Conservation (phyloP, 2,797 vertebrate genomes). For the Lindbergichthys nudifrons region DNA sequence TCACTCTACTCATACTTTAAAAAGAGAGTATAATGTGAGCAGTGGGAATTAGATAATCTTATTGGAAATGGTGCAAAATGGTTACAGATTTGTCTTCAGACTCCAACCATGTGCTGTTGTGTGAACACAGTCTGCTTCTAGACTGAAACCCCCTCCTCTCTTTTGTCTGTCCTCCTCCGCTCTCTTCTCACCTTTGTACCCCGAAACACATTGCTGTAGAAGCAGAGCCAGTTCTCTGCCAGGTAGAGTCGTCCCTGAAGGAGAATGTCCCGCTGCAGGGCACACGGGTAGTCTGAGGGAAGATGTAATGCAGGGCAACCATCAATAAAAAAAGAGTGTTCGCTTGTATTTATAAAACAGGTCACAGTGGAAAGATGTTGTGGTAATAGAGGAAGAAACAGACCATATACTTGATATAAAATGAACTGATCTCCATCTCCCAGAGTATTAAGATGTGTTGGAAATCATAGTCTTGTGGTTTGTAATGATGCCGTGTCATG, state of each 20-base stretch:
- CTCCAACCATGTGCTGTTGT: neutral
- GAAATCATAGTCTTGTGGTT: neutral
- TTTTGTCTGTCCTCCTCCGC: neutral
- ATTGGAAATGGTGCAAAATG: too few species aligned
- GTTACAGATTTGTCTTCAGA: too few species aligned
- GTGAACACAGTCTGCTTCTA: neutral
- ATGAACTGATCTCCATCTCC: too few species aligned
- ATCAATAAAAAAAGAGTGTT: neutral
- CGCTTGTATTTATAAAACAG: neutral
- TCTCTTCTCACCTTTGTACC: conserved; percentile 88
- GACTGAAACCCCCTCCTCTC: neutral
- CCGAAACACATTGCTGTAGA: conserved; percentile 96
- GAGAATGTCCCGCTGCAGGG: conserved; percentile 95
- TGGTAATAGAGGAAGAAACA: neutral
- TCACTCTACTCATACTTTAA: too few species aligned
- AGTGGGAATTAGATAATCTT: too few species aligned
- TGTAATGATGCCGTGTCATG: neutral
- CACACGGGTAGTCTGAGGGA: conserved; percentile 90
- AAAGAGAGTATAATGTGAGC: too few species aligned
- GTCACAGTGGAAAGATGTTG: neutral
- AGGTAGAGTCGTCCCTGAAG: conserved; percentile 94
- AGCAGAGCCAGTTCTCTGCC: conserved; percentile 93
- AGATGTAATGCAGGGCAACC: conserved; percentile 1
- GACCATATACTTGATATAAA: too few species aligned
- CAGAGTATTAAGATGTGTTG: too few species aligned